Percentiles rank a stretch among this genome's conserved stretches.
Conservation (phyloP, 2,113 vertebrate species). For the Oncorhynchus tshawytscha region DNA sequence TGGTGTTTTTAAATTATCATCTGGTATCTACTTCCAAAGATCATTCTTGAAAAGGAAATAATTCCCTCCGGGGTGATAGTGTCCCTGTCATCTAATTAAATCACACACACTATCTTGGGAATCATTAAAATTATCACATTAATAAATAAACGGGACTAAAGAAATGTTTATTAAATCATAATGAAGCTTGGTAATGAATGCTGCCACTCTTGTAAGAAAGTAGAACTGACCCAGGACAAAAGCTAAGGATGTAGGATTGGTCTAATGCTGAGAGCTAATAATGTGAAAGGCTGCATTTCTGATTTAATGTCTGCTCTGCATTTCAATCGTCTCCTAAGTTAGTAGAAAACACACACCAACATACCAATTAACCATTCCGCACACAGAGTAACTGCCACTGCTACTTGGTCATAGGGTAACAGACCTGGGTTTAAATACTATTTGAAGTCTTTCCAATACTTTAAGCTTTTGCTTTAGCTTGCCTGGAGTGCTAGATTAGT, state of each 20-base stretch:
- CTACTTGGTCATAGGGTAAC: too few species aligned
- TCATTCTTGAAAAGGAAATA: constrained; percentile 11
- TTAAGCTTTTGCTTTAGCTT: too few species aligned
- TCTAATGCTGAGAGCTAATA: not conserved
- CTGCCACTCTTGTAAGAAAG: not conserved
- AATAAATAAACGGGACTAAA: constrained; percentile 9
- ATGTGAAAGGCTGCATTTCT: not conserved
- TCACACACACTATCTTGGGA: constrained; percentile 42
- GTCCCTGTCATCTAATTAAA: constrained; percentile 28
- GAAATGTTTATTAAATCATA: not conserved
- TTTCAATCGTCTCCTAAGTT: not conserved
- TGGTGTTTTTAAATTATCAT: constrained; percentile 13
- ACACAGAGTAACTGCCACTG: too few species aligned
- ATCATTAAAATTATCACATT: constrained; percentile 35
- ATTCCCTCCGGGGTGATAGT: constrained; percentile 23
- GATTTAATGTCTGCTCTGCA: not conserved
- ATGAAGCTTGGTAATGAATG: not conserved
- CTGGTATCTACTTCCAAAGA: constrained; percentile 12
- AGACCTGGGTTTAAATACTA: too few species aligned
- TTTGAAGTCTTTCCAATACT: too few species aligned
- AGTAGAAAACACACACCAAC: too few species aligned
- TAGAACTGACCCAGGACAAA: not conserved
- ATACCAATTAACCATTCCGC: too few species aligned
- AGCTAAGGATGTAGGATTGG: not conserved
- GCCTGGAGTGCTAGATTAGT: too few species aligned